These are phyloP conservation scores for Chloebia gouldiae DNA, from an alignment of 2,113 vertebrate genomes.

Conservation along the genomic window DNA sequence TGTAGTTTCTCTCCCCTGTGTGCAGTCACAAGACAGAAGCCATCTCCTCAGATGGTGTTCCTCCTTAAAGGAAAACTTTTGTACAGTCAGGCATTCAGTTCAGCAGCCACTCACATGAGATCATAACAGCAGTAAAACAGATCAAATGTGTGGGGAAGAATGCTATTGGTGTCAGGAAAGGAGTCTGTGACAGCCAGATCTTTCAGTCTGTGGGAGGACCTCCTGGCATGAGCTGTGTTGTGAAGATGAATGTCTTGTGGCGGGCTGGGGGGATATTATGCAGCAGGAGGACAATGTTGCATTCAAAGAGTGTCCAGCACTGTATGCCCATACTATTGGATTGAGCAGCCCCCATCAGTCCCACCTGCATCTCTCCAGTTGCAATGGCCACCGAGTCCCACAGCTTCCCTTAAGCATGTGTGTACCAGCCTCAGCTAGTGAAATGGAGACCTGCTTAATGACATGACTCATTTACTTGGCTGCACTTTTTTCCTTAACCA, in stretches of 20 bases:
- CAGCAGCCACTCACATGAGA: background rate
- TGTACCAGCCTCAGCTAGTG: background rate
- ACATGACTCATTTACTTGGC: background rate
- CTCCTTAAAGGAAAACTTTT: background rate
- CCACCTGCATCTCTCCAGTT: background rate
- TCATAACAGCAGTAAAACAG: background rate
- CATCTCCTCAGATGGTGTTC: background rate
- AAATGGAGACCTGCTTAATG: background rate
- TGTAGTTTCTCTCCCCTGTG: background rate
- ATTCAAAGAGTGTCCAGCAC: background rate
- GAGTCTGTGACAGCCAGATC: background rate
- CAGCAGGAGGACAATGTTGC: background rate
- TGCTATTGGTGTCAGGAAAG: background rate
- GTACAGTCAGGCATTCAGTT: background rate
- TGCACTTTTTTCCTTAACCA: background rate
- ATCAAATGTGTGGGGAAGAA: background rate
- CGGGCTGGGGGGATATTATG: rapidly evolving
- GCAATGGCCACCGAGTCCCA: background rate
- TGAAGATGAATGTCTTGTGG: background rate
- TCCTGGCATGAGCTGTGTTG: background rate
- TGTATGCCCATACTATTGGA: rapidly evolving
- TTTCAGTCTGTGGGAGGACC: background rate
- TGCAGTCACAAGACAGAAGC: background rate
- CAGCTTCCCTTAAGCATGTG: background rate
- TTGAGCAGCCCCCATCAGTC: background rate